These are phyloP conservation scores for Drosophila differens DNA, from an alignment of 2,888 invertebrate genomes.

Conservation along the genomic window DNA sequence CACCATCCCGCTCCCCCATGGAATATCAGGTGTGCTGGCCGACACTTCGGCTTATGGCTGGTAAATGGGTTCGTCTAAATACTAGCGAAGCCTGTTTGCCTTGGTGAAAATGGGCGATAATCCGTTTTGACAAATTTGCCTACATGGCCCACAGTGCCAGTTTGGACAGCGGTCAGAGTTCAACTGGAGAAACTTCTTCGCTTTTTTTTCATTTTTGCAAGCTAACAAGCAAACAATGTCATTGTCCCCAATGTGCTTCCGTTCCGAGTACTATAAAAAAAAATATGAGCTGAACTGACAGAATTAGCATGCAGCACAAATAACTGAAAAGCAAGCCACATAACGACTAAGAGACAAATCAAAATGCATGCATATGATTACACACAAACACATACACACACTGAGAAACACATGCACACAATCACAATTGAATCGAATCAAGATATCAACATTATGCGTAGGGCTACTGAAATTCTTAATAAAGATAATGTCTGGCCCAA, in stretches of 20 bases:
- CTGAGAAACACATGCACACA: conserved; percentile 17
- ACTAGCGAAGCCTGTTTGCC: conserved; percentile 54
- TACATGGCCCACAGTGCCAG: conserved; percentile 55
- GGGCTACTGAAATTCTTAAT: conserved; percentile 83
- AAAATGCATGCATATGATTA: conserved; percentile 73
- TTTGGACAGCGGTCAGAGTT: conserved; percentile 56
- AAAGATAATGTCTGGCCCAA: conserved; percentile 74
- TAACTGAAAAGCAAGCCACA: conserved; percentile 71
- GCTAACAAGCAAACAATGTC: conserved; percentile 43
- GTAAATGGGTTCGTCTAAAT: conserved; percentile 81
- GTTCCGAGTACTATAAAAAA: conserved; percentile 29
- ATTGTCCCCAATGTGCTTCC: conserved; percentile 67
- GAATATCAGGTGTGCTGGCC: conserved; percentile 46
- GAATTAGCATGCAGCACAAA: conserved; percentile 75
- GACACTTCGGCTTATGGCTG: conserved; percentile 24
- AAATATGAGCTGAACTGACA: conserved; percentile 34
- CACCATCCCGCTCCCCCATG: not conserved
- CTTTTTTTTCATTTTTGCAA: conserved; percentile 32
- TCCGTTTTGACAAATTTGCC: conserved; percentile 82
- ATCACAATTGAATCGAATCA: conserved; percentile 70
- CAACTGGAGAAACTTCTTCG: conserved; percentile 49
- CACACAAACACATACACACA: conserved; percentile 30
- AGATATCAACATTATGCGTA: conserved; percentile 70
- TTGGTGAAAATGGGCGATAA: conserved; percentile 80
- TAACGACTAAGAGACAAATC: conserved; percentile 71